Evolutionary conservation across 37 sponge, comb jelly and placozoan genomes (phyloP).

Genomic region (Axinella damicornis): DNA sequence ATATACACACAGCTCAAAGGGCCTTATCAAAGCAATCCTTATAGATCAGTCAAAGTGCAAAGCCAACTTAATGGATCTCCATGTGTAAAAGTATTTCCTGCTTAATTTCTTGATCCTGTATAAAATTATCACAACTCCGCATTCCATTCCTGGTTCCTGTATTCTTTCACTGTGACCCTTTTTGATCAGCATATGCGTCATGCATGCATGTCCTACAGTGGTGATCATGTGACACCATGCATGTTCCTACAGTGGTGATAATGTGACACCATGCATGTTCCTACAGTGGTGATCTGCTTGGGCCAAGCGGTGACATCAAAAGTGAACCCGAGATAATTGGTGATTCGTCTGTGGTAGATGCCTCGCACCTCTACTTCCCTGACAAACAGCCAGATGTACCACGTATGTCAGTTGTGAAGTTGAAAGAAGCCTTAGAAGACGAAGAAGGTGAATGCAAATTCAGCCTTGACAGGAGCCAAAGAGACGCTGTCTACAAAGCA

Average conservation of each 20-base stretch:
- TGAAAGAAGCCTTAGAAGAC: background rate
- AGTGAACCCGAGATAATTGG: background rate
- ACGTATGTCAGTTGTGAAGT: background rate
- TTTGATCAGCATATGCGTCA: no score
- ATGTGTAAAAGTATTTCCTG: no score
- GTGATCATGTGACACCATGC: background rate
- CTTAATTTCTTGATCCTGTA: no score
- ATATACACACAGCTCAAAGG: no score
- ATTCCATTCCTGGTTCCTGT: no score
- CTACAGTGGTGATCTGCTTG: background rate
- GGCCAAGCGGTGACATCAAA: background rate
- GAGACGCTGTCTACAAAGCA: conserved; percentile 37
- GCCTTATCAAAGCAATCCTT: no score
- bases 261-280: background rate
- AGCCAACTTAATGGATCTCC: no score
- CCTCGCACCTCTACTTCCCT: background rate
- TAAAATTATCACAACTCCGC: no score
- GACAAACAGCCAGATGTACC: background rate
- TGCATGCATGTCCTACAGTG: background rate
- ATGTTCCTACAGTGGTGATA: background rate
- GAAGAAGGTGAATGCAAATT: background rate
- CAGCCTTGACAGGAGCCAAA: conserved; percentile 41
- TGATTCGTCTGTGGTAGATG: background rate
- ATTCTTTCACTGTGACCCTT: no score
- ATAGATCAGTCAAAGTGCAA: no score